Conservation (phyloP, 2,113 vertebrate genomes). For the Nestor notabilis region DNA sequence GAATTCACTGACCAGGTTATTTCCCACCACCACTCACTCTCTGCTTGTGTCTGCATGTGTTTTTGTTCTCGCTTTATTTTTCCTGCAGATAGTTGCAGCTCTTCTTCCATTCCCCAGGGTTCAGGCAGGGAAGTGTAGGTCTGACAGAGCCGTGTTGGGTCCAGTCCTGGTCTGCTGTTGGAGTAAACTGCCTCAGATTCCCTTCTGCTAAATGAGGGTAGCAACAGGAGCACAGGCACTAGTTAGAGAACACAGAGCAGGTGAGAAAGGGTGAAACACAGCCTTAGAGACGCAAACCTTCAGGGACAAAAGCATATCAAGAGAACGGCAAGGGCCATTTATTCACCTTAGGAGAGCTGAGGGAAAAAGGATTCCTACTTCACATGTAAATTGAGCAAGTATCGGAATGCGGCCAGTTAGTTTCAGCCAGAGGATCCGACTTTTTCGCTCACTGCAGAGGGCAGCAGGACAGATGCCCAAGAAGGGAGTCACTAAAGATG, state of each 20-base stretch:
- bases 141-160: accelerated
- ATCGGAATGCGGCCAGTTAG: neutral
- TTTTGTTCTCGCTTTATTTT: neutral
- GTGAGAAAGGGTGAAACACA: neutral
- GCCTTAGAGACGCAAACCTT: neutral
- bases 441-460: neutral
- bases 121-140: accelerated
- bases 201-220: neutral
- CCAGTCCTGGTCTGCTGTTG: neutral
- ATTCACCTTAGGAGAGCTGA: neutral
- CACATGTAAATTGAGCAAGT: accelerated
- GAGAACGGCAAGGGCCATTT: accelerated
- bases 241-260: neutral
- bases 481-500: neutral
- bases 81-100: neutral
- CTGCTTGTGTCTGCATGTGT: neutral
- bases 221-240: neutral
- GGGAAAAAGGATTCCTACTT: neutral
- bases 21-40: neutral
- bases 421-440: neutral
- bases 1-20: neutral
- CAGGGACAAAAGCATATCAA: neutral
- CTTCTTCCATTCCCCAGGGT: neutral
- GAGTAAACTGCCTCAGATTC: neutral
- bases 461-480: accelerated